Conservation (phyloP, 2,113 vertebrate species). For the Setophaga coronata region DNA sequence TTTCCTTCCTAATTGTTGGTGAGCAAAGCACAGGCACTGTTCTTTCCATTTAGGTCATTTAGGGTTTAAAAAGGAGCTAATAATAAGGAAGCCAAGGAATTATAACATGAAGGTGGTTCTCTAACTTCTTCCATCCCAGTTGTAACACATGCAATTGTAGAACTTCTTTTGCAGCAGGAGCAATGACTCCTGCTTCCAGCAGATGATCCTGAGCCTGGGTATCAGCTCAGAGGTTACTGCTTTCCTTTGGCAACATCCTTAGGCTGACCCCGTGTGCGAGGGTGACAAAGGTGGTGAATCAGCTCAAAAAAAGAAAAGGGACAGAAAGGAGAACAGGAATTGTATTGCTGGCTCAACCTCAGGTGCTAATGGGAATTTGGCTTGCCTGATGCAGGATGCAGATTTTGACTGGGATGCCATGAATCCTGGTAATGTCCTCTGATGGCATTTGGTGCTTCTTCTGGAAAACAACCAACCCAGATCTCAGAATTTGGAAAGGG, state of each 20-base stretch:
- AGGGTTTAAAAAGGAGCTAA: not conserved
- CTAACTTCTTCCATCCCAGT: not conserved
- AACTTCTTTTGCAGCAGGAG: not conserved
- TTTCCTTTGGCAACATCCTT: not conserved
- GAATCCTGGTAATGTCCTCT: not conserved
- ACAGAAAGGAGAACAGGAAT: not conserved
- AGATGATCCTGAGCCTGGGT: not conserved
- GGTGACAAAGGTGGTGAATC: not conserved
- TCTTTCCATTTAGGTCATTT: not conserved
- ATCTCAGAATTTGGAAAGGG: not conserved
- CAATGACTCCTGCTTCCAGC: not conserved
- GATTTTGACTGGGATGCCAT: not conserved
- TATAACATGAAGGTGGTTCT: not conserved
- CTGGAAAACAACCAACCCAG: not conserved
- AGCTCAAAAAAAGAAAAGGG: not conserved
- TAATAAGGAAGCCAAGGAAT: not conserved
- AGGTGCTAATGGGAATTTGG: not conserved
- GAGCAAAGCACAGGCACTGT: not conserved
- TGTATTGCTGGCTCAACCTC: not conserved
- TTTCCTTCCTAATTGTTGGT: not conserved
- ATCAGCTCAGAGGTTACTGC: not conserved
- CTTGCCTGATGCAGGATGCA: not conserved
- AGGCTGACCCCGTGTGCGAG: accelerated
- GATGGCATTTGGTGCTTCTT: not conserved
- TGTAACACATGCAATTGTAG: not conserved